Conservation (phyloP, 2,797 vertebrate species). For the Aulostomus chinensis region DNA sequence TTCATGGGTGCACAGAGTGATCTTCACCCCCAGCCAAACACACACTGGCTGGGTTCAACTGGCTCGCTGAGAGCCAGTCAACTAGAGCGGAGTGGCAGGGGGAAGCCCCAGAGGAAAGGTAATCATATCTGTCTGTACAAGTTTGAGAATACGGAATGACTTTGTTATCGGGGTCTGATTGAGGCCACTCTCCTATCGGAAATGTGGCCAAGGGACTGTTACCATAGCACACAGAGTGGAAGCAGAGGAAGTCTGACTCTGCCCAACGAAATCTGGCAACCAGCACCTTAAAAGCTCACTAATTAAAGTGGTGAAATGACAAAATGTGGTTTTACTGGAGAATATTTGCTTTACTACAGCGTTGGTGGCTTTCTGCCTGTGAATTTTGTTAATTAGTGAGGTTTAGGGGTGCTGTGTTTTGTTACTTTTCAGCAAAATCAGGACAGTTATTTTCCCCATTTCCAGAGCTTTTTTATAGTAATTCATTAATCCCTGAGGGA, state of each 20-base stretch:
- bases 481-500: not conserved
- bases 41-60: slow-evolving; percentile 57
- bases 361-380: not conserved
- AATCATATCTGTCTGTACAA: not conserved
- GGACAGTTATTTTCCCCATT: too few relatives aligned
- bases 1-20: slow-evolving; percentile 69
- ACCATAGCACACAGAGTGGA: too few relatives aligned
- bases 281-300: not conserved
- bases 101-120: slow-evolving; percentile 1
- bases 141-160: not conserved
- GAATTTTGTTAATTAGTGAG: not conserved
- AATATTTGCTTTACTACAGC: not conserved
- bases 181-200: not conserved
- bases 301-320: not conserved
- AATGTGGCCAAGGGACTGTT: too few relatives aligned
- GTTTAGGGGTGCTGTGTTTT: not conserved
- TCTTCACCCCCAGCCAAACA: slow-evolving; percentile 59
- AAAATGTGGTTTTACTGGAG: not conserved
- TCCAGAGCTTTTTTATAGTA: too few relatives aligned
- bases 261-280: not conserved
- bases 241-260: not conserved
- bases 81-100: slow-evolving; percentile 23
- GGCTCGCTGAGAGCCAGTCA: slow-evolving; percentile 46
- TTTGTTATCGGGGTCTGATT: not conserved
- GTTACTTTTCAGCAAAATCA: too few relatives aligned